phyloP scores from a whole-genome alignment of 2,113 vertebrate species.

The Thalassarche chlororhynchos region DNA sequence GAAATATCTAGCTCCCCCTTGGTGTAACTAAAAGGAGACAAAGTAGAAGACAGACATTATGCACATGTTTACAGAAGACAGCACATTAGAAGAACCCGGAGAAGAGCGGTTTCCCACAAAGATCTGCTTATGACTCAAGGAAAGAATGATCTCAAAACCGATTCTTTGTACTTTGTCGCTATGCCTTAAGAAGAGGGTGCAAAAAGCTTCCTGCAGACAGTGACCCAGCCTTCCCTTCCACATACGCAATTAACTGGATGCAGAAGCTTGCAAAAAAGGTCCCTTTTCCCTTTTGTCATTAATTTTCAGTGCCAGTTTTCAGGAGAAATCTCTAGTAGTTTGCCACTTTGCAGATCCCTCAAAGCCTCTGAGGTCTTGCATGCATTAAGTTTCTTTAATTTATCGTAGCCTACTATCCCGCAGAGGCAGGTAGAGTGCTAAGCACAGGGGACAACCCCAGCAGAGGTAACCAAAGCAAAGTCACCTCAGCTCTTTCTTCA shows the following conservation, averaged over 20 bases:
- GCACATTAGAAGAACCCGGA: not conserved
- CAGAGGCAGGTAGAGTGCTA: not conserved
- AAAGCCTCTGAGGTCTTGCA: not conserved
- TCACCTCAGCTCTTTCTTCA: not conserved
- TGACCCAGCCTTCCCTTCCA: not conserved
- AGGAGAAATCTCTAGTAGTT: not conserved
- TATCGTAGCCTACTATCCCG: not conserved
- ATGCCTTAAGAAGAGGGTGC: not conserved
- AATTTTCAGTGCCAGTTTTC: constrained; percentile 3
- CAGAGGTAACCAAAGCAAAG: not conserved
- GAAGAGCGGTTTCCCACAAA: not conserved
- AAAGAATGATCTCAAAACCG: not conserved
- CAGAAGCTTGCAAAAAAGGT: not conserved
- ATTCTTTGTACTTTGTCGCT: not conserved
- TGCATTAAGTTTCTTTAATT: not conserved
- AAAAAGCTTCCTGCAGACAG: not conserved
- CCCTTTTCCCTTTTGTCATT: constrained; percentile 46
- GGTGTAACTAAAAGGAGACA: constrained; percentile 84
- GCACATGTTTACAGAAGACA: not conserved
- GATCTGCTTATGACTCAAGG: not conserved
- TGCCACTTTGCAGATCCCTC: not conserved
- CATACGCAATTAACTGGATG: not conserved
- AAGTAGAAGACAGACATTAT: not conserved
- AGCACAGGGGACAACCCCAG: not conserved
- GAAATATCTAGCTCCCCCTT: constrained; percentile 98